A percentile compares a stretch with the other conserved stretches of the same genome.
Evolutionary conservation across 2,888 invertebrate genomes (phyloP).

Genomic region (Lasioglossum figueresi): DNA sequence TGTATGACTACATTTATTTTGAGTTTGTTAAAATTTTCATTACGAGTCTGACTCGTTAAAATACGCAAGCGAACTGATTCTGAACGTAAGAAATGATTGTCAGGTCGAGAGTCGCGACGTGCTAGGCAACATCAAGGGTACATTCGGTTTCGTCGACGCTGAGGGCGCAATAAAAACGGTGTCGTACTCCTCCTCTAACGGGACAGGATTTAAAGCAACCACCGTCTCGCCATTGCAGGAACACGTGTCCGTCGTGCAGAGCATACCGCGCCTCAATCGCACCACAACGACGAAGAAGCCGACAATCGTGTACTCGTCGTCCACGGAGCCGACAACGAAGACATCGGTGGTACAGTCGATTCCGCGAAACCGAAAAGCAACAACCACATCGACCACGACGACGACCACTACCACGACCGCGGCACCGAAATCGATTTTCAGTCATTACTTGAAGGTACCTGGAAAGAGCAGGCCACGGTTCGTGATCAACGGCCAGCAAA

Average conservation of each 20-base stretch:
- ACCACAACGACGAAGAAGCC: conserved; percentile 85
- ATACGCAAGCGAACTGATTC: neutral
- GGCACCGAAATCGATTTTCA: conserved; percentile 74
- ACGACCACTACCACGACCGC: conserved; percentile 80
- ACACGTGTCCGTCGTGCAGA: conserved; percentile 82
- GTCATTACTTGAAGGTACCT: conserved; percentile 76
- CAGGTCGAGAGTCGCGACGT: conserved; percentile 91
- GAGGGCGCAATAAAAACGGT: conserved; percentile 92
- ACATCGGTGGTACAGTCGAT: conserved; percentile 88
- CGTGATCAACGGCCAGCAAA: conserved; percentile 79
- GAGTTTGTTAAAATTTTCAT: too few species aligned
- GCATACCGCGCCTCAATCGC: conserved; percentile 80
- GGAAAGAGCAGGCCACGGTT: conserved; percentile 77
- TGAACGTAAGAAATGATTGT: conserved; percentile 56
- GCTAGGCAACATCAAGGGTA: conserved; percentile 92
- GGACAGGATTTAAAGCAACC: conserved; percentile 84
- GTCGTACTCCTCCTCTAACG: conserved; percentile 88
- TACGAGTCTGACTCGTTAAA: too few species aligned
- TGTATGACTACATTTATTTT: too few species aligned
- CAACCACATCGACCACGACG: conserved; percentile 78
- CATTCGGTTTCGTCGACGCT: conserved; percentile 92
- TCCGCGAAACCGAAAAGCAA: conserved; percentile 85
- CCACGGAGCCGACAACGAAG: conserved; percentile 86
- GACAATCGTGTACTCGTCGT: conserved; percentile 79
- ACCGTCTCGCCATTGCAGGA: conserved; percentile 84